phyloP scores from a whole-genome alignment of 1,140 invertebrate genomes.

The Micrasema minimum region DNA sequence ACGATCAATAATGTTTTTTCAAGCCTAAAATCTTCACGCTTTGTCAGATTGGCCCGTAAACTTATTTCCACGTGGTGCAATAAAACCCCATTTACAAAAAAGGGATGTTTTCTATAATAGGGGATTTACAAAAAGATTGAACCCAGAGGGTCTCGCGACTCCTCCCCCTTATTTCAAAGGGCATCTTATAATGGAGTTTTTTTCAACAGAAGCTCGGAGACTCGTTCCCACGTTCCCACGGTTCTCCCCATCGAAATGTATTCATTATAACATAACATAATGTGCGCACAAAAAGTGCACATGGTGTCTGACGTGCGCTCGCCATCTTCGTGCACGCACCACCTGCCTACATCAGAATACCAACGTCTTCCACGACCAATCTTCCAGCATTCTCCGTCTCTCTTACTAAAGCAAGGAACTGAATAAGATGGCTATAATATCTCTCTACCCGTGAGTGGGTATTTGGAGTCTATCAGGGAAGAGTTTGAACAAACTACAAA shows the following conservation, averaged over 20 bases:
- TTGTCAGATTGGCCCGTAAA: slow-evolving; percentile 24
- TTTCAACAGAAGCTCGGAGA: slow-evolving; percentile 41
- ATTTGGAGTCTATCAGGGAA: slow-evolving; percentile 3
- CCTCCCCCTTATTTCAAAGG: slow-evolving; percentile 44
- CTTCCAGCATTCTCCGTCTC: neutral
- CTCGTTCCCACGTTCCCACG: slow-evolving; percentile 49
- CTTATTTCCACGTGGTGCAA: slow-evolving; percentile 46
- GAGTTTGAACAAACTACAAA: neutral
- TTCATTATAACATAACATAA: slow-evolving; percentile 51
- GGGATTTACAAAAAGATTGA: slow-evolving; percentile 41
- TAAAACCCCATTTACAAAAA: slow-evolving; percentile 40
- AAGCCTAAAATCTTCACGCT: slow-evolving; percentile 21
- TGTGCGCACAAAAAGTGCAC: slow-evolving; percentile 47
- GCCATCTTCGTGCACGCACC: neutral
- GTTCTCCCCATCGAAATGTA: slow-evolving; percentile 49
- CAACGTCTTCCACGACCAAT: neutral
- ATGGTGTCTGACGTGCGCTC: slow-evolving; percentile 37
- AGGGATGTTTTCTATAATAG: slow-evolving; percentile 40
- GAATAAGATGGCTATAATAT: neutral
- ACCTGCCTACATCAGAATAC: neutral
- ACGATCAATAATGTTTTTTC: slow-evolving; percentile 22
- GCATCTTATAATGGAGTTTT: slow-evolving; percentile 46
- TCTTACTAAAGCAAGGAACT: neutral
- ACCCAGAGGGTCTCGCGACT: slow-evolving; percentile 38
- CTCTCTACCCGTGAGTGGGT: neutral